Evolutionary conservation across 1,140 invertebrate species (phyloP), one percentile per base, ranked within the genome.

Genomic region (Diuraphis noxia): DNA sequence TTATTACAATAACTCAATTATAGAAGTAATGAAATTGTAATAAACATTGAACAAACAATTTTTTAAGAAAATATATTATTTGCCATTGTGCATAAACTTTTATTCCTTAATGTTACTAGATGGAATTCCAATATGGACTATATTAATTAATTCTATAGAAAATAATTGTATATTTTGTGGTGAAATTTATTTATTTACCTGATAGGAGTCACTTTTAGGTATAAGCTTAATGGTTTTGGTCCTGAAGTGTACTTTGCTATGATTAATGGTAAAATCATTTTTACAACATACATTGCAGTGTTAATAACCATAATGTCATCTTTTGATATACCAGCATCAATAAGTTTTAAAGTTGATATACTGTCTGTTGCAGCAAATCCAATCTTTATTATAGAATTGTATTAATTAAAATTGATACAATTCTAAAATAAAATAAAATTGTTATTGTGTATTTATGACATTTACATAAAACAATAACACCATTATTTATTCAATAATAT

Each of bases 311-410:
- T 99, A 85, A 99, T 94, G 92, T 98, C 96, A 93, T 99, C 98
- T 93, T 99, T 99, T 0, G 98, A 98, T 84, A 99, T 97, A 41
- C 99, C 99, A 84, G 96, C 96, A 94, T 99, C 99, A 13, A 99
- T 97, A 40, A 99, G 94, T 94, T 99, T 99, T 87, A 99, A 95
- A 46, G 96, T 96, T 34, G 98, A 98, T 0, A 99, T 97, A 56
- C 97, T 96, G 95, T 99, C 99, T 92, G 97, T 96, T 30, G 98
- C 98, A 87, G 98, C 97, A 95, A 99, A 99, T 34, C 98, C 98
- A 93, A 99, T 96, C 98, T 98, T 93, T 93, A 95, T 94, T 91
- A 93, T 25, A 92, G 88, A 92, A 21, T 46, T 7, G 7, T 19
- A 46, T 46, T 85, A 5, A 41, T 82, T 38, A 41, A 56, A 56